Percentiles rank a stretch among this genome's conserved stretches.
These are phyloP conservation scores for Rhamnusium bicolor DNA, from an alignment of 2,888 invertebrate genomes.

Conservation along the genomic window DNA sequence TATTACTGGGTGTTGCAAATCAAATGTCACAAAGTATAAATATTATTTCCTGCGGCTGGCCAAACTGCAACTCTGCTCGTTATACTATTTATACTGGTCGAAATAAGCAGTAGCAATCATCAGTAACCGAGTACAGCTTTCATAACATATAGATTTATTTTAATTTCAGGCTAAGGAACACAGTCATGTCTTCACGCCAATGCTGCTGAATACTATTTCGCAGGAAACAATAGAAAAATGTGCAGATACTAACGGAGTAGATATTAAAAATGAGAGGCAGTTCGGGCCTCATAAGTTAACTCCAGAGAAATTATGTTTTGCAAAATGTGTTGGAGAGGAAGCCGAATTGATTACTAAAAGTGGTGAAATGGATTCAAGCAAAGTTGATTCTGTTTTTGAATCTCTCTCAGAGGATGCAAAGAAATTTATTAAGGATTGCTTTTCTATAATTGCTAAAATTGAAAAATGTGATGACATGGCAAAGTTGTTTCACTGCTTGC, in stretches of 20 bases:
- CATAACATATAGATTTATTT: too few relatives aligned
- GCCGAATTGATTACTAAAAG: neutral
- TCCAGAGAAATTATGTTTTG: neutral
- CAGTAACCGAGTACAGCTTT: too few relatives aligned
- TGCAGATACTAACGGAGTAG: neutral
- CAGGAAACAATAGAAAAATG: neutral
- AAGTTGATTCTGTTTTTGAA: neutral
- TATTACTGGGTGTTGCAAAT: too few relatives aligned
- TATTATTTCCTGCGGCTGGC: too few relatives aligned
- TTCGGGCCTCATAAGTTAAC: neutral
- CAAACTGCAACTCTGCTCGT: too few relatives aligned
- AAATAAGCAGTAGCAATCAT: too few relatives aligned
- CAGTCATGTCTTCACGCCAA: too few relatives aligned
- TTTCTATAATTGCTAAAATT: neutral
- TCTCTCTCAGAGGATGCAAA: neutral
- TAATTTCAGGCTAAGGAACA: too few relatives aligned
- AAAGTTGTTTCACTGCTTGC: neutral
- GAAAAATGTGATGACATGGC: constrained; percentile 25
- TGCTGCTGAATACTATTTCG: too few relatives aligned
- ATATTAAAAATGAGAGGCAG: neutral
- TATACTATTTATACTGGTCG: too few relatives aligned
- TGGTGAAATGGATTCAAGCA: neutral
- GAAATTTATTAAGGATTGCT: neutral
- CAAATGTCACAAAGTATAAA: too few relatives aligned
- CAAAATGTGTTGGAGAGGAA: constrained; percentile 6